Conservation (phyloP, 2,888 invertebrate genomes). For the Cylloceria caligata region DNA sequence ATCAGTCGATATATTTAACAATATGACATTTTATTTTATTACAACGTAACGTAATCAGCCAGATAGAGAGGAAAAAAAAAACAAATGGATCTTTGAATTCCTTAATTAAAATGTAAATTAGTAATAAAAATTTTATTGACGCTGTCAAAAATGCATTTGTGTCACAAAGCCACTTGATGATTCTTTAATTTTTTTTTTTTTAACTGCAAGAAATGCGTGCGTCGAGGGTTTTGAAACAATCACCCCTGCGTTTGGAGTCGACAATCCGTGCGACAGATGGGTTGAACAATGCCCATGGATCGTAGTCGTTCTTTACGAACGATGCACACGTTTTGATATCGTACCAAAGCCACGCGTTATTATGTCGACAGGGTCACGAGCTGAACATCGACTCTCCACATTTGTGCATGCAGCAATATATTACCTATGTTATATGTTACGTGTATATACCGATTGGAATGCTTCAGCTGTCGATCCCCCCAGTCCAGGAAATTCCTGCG, state of each 20-base stretch:
- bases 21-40: too few species aligned
- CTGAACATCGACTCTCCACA: constrained; percentile 69
- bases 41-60: not conserved
- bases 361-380: constrained; percentile 74
- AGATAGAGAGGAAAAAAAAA: not conserved
- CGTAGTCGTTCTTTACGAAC: constrained; percentile 56
- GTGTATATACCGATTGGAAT: constrained; percentile 61
- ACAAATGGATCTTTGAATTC: not conserved
- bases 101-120: not conserved
- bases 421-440: constrained; percentile 3
- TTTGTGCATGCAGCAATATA: constrained; percentile 31
- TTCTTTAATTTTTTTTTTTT: not conserved
- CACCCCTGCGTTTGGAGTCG: not conserved
- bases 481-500: constrained; percentile 60
- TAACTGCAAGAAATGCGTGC: not conserved
- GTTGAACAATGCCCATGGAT: constrained; percentile 73
- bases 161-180: not conserved
- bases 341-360: constrained; percentile 67
- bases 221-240: constrained; percentile 8
- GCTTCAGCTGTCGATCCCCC: constrained; percentile 74
- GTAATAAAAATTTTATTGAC: not conserved
- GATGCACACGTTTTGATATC: constrained; percentile 74
- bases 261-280: constrained; percentile 77
- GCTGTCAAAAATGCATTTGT: not conserved
- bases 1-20: too few species aligned